Percentiles rank a stretch among this genome's conserved stretches.
Evolutionary conservation across 2,797 vertebrate species (phyloP).

Genomic region (Arnoldichthys spilopterus): DNA sequence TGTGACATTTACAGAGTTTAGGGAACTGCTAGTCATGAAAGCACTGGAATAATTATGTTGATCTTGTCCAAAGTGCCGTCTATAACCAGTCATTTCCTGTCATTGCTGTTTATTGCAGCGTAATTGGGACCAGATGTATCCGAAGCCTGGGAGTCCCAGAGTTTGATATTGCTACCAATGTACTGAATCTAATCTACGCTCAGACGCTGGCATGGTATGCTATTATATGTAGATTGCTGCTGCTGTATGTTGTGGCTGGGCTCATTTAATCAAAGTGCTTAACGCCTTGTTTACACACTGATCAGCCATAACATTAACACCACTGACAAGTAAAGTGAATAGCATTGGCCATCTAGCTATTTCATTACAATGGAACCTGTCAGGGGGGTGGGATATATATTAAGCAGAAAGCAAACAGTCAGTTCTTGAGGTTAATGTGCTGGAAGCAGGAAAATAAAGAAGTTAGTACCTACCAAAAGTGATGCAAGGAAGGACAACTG

Average conservation of each 20-base stretch:
- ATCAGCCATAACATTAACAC: too few relatives aligned
- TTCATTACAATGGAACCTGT: too few relatives aligned
- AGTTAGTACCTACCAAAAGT: too few relatives aligned
- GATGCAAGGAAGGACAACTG: too few relatives aligned
- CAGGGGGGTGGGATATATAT: too few relatives aligned
- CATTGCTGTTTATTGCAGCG: conserved; percentile 69
- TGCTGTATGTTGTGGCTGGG: not conserved
- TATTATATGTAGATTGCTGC: conserved; percentile 9
- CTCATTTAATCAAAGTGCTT: not conserved
- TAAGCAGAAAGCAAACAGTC: too few relatives aligned
- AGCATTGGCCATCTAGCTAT: too few relatives aligned
- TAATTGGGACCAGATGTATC: conserved; percentile 81
- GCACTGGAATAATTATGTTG: not conserved
- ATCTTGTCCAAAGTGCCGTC: not conserved
- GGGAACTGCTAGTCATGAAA: not conserved
- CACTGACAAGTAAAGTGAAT: too few relatives aligned
- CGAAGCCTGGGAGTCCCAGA: conserved; percentile 82
- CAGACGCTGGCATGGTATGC: conserved; percentile 93
- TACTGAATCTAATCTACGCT: conserved; percentile 92
- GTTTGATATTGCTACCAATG: conserved; percentile 93
- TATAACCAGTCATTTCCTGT: conserved; percentile 23
- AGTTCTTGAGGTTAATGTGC: too few relatives aligned
- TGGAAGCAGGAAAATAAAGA: too few relatives aligned
- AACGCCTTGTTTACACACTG: not conserved
- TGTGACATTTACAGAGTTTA: not conserved